A percentile compares a stretch with the other conserved stretches of the same genome.
Conservation (phyloP, 2,113 vertebrate genomes). For the Microcebus griseorufus region DNA sequence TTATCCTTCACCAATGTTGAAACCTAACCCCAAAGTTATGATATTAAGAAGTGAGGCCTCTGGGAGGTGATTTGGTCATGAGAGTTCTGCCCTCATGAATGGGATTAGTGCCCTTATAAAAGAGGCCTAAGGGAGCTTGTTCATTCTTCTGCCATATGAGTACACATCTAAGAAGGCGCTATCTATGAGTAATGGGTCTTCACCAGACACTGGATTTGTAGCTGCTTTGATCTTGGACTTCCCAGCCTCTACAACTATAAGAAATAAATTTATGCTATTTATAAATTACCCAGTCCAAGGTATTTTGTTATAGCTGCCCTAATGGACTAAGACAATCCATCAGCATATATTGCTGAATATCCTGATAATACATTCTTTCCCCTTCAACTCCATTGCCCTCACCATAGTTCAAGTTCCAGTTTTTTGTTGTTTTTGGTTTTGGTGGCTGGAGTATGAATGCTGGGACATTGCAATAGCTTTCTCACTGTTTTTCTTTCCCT, state of each 20-base stretch:
- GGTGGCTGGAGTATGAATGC: not conserved
- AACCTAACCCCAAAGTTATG: not conserved
- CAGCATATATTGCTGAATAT: not conserved
- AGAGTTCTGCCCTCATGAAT: not conserved
- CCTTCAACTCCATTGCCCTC: not conserved
- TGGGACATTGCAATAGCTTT: not conserved
- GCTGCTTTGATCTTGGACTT: not conserved
- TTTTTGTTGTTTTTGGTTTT: not conserved
- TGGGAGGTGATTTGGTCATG: not conserved
- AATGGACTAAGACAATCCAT: not conserved
- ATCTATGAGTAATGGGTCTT: not conserved
- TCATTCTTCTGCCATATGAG: not conserved
- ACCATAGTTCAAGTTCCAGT: not conserved
- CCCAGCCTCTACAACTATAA: not conserved
- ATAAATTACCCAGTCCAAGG: not conserved
- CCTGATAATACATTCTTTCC: not conserved
- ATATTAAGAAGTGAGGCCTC: not conserved
- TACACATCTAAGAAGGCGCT: not conserved
- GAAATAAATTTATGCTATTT: not conserved
- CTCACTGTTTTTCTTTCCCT: not conserved
- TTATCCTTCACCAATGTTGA: not conserved
- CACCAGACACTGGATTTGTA: not conserved
- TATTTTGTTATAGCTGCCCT: not conserved
- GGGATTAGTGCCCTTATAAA: not conserved
- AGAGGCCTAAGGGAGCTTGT: too few relatives aligned